Conservation (phyloP, 2,888 invertebrate species). For the Chrysomela aeneicollis region DNA sequence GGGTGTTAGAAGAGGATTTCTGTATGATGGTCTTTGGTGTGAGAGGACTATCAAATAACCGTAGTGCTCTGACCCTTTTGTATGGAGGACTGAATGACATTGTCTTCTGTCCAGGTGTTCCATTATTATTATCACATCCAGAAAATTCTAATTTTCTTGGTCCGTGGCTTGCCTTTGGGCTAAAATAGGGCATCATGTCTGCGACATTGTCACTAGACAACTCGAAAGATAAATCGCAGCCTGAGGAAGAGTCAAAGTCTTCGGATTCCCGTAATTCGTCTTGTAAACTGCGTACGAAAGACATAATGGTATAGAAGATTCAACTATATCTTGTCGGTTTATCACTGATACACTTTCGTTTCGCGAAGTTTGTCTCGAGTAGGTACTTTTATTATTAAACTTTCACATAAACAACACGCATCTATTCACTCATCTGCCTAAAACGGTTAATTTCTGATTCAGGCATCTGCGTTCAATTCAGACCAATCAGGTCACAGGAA, state of each 20-base stretch:
- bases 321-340: conserved; percentile 19
- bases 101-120: conserved; percentile 52
- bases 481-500: conserved; percentile 47
- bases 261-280: conserved; percentile 51
- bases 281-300: conserved; percentile 44
- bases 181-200: conserved; percentile 45
- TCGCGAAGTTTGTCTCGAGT: conserved; percentile 29
- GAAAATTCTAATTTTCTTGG: conserved; percentile 71
- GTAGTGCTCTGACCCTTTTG: conserved; percentile 66
- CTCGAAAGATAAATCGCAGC: conserved; percentile 72
- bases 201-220: conserved; percentile 64
- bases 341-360: conserved; percentile 5
- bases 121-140: conserved; percentile 47
- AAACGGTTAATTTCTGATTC: conserved; percentile 49
- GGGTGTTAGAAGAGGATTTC: conserved; percentile 67
- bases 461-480: conserved; percentile 51
- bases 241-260: conserved; percentile 62
- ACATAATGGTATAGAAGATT: conserved; percentile 44
- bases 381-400: conserved; percentile 33
- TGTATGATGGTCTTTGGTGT: conserved; percentile 85
- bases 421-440: conserved; percentile 24
- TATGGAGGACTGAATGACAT: conserved; percentile 67
- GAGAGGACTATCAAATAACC: conserved; percentile 84
- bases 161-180: conserved; percentile 66
- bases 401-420: conserved; percentile 31